These are phyloP conservation scores for Cinclus cinclus DNA, from an alignment of 2,113 vertebrate species.

Conservation along the genomic window DNA sequence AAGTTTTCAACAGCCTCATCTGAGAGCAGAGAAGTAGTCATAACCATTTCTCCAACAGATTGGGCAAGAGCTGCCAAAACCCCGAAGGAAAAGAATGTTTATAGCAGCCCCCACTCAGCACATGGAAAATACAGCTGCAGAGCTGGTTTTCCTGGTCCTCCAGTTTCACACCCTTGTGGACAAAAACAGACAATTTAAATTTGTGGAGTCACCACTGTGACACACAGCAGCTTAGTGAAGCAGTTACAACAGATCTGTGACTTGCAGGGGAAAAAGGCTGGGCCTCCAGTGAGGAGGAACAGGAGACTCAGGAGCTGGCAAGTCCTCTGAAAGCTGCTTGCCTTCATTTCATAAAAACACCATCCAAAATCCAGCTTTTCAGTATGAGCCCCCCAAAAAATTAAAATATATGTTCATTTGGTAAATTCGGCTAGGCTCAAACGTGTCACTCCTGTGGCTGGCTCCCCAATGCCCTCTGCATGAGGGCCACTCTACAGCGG, in stretches of 20 bases:
- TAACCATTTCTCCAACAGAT: constrained; percentile 70
- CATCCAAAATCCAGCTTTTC: background rate
- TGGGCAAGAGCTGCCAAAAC: constrained; percentile 32
- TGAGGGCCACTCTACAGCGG: accelerated
- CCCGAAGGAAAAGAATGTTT: constrained; percentile 33
- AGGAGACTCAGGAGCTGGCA: background rate
- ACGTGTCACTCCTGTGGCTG: background rate
- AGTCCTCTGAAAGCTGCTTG: background rate
- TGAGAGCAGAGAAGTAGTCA: constrained; percentile 62
- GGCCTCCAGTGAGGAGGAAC: accelerated
- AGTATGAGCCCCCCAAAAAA: background rate
- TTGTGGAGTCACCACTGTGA: background rate
- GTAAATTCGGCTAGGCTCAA: background rate
- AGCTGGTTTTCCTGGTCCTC: constrained; percentile 7
- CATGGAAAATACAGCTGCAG: constrained; percentile 22
- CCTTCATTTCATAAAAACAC: background rate
- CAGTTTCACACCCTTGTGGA: background rate
- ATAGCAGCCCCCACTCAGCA: background rate
- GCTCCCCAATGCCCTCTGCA: accelerated
- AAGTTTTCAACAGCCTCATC: constrained; percentile 74
- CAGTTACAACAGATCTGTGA: background rate
- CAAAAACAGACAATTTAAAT: background rate
- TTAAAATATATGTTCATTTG: background rate
- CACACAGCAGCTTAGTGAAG: background rate
- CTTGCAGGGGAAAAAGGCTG: background rate